Conservation (phyloP, 2,888 invertebrate species). For the Drosophila greeni region DNA sequence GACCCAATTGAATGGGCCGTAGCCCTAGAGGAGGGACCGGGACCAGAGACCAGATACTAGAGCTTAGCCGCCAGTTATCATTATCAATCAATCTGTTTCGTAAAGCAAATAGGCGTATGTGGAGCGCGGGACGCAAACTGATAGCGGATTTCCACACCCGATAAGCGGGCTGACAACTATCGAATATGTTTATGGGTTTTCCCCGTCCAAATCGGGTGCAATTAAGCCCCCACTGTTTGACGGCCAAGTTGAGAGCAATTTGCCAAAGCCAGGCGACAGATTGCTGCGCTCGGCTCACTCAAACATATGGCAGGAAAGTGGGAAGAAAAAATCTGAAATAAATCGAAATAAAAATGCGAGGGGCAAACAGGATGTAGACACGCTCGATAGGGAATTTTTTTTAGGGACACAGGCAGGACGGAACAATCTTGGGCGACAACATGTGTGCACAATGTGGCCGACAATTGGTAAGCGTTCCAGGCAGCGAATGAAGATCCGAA, state of each 20-base stretch:
- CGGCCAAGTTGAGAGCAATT: constrained; percentile 61
- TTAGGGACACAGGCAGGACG: constrained; percentile 21
- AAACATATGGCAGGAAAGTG: constrained; percentile 50
- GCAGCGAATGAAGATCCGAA: constrained; percentile 18
- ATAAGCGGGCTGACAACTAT: constrained; percentile 56
- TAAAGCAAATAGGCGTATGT: constrained; percentile 47
- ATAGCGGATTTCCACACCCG: constrained; percentile 50
- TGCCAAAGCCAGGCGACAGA: constrained; percentile 48
- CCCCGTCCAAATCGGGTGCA: constrained; percentile 30
- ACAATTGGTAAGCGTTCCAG: constrained; percentile 40
- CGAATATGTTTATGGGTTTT: constrained; percentile 30
- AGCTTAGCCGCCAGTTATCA: constrained; percentile 50
- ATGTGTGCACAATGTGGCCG: constrained; percentile 67
- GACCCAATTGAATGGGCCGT: constrained; percentile 58
- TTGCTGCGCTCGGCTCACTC: constrained; percentile 21
- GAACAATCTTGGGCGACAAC: constrained; percentile 45
- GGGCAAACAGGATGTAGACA: constrained; percentile 71
- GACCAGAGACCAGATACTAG: constrained; percentile 22
- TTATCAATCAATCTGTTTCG: constrained; percentile 60
- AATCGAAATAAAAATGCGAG: constrained; percentile 47
- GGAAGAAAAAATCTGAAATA: constrained; percentile 28
- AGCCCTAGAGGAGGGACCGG: constrained; percentile 16
- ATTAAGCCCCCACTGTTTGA: constrained; percentile 46
- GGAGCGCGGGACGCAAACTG: constrained; percentile 45
- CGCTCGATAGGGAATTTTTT: constrained; percentile 44